These are phyloP conservation scores for Sebastolobus altivelis DNA, from an alignment of 2,797 vertebrate genomes.

Conservation along the genomic window DNA sequence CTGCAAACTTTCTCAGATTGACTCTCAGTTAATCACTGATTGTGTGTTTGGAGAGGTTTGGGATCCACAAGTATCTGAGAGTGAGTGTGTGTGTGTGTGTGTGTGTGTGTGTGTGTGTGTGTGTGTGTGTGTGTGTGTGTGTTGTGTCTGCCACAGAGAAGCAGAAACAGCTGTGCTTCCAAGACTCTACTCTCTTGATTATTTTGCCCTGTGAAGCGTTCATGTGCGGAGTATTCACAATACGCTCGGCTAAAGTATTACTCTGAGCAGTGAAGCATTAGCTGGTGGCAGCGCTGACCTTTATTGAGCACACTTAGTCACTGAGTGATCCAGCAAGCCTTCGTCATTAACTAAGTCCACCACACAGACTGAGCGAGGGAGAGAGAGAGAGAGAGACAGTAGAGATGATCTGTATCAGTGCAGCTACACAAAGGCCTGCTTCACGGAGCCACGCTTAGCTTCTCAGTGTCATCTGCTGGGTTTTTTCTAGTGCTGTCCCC, in stretches of 20 bases:
- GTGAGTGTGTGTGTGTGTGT: neutral
- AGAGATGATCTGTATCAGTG: constrained; percentile 7
- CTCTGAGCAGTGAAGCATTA: constrained; percentile 60
- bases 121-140: neutral
- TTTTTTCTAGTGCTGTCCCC: no score
- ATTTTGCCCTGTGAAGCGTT: constrained; percentile 64
- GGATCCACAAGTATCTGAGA: constrained; percentile 18
- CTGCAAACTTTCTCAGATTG: neutral
- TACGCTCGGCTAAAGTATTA: constrained; percentile 55
- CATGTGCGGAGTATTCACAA: constrained; percentile 67
- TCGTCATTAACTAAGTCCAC: constrained; percentile 55
- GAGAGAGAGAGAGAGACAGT: neutral
- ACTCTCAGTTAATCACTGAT: constrained; percentile 11
- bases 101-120: constrained; percentile 22
- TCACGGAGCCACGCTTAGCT: neutral
- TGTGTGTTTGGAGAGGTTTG: constrained; percentile 29
- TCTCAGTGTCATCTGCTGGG: no score
- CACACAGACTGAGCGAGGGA: neutral
- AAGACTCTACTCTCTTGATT: constrained; percentile 54
- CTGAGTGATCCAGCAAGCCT: constrained; percentile 55
- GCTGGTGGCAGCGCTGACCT: constrained; percentile 69
- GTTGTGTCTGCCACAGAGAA: constrained; percentile 29
- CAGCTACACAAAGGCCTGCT: neutral
- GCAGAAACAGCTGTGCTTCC: constrained; percentile 66
- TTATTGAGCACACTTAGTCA: constrained; percentile 67